Base-by-base conservation (phyloP, 2,888 invertebrate species). In the Synanthedon andrenaeformis region DNA sequence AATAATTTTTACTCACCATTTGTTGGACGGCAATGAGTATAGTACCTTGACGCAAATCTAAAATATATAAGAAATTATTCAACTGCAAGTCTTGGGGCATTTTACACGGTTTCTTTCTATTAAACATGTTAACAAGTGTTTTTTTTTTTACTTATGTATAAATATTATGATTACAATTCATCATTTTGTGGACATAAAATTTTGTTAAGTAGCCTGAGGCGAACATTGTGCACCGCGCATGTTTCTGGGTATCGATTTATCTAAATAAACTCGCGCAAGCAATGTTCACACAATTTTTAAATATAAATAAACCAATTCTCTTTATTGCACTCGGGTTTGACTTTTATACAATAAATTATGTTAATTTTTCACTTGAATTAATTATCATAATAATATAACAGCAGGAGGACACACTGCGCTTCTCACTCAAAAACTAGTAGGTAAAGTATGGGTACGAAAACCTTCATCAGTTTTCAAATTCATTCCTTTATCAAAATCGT, bases 11-110 rank as follows among this genome's bases (percentile, higher is more conserved):
- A 87, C 88, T 88, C 69, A 88, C 88, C 64, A 88, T 87, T 79
- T 88, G 88, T 75, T 88, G 88, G 74, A 88, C 82, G 76, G 88
- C 88, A 65, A 88, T 86, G 51, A 88, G 78, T 67, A 88, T 88
- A 61, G 88, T 80, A 62, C 88, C 88, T 74, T 88, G 88, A 52
- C 88, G 84, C 72, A 88, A 79, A 79, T 84, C 85, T 61, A 88
- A 88, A 70, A 87, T 74, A 62, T 79, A 86, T 67, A 88, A 77
- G 76, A 88, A 87, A 69, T 84, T 82, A 57, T 80, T 81, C 57
- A 85, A 71, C 57, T 85, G 83, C 66, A 82, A 81, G 65, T 81
- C 82, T 69, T 80, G 72, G 55, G 78, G 75, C 49, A 82, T 62
- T 62, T 81, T 78, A 74, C 84, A 84, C 79, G 78, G 72, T 71